These are phyloP conservation scores for Ichneumoninae sp. DNA, from an alignment of 2,888 invertebrate species.

Conservation along the genomic window DNA sequence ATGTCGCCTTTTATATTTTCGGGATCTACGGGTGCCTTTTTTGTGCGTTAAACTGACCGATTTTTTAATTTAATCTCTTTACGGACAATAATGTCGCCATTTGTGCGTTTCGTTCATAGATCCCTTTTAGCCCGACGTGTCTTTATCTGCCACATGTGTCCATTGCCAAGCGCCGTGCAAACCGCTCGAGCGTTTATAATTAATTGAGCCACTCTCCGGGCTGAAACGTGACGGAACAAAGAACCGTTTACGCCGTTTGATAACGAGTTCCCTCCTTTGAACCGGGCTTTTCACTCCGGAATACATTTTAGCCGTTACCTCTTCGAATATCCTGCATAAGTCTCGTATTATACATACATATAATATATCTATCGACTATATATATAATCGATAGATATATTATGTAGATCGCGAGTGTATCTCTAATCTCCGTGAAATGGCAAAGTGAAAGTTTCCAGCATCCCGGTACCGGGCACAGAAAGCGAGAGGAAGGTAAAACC, in stretches of 20 bases:
- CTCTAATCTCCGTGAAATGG: constrained; percentile 36
- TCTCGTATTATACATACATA: constrained; percentile 10
- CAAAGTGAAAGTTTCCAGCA: constrained; percentile 51
- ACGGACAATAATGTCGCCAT: not conserved
- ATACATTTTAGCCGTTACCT: constrained; percentile 1
- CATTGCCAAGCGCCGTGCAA: not conserved
- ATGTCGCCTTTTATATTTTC: not conserved
- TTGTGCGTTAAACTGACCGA: not conserved
- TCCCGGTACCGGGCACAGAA: constrained; percentile 12
- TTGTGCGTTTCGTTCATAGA: constrained; percentile 5
- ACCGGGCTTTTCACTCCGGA: not conserved
- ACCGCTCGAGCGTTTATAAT: constrained; percentile 45
- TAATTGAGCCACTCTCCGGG: constrained; percentile 40
- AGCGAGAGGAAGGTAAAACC: constrained; percentile 22
- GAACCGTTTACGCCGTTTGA: constrained; percentile 34
- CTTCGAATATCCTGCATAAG: not conserved
- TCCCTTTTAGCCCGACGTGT: not conserved
- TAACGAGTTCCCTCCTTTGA: not conserved
- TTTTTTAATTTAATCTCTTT: not conserved
- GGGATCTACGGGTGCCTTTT: too few species aligned
- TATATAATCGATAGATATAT: too few species aligned
- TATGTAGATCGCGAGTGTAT: not conserved
- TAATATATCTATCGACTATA: not conserved
- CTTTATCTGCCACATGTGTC: constrained; percentile 36
- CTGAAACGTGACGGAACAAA: constrained; percentile 53